Base-by-base conservation (phyloP, 2,113 vertebrate genomes). In the Corythornis cristatus region DNA sequence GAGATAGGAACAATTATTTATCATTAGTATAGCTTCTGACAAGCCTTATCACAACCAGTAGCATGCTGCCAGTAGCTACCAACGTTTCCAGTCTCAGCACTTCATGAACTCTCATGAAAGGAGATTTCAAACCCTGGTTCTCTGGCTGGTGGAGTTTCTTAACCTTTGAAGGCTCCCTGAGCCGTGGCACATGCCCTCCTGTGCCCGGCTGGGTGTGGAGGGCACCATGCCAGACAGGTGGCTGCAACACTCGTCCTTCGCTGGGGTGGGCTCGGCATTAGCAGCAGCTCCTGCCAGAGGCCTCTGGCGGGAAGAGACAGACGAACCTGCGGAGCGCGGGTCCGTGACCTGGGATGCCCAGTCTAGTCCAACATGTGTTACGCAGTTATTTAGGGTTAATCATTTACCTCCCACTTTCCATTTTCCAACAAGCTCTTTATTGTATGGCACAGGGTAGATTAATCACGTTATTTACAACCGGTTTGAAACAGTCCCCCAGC, bases 181-280 rank as follows among this genome's bases (percentile, higher is more conserved):
- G 33, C 14, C 3, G 11, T 0, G 1, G 17, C 0, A 0, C 16
- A 12, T 33, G 54, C 31, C 4, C 31, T 33, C 8, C 37, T 0
- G 3, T 7, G 15, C 26, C 5, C 1, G 0, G 26, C 0, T 3
- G 8, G 20, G 5, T 1, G 0, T 5, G 2, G 2, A 0, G n/a
- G 33, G 57, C 40, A 16, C 43, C 1, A 0, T 0, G 60, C 0
- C 1, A 4, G 26, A 15, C 48, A 8, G 7, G 10, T 9, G 42
- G 18, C 33, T 25, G 5, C 9, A 2, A 18, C 50, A 33, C 31
- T 17, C 1, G 0, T 25, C 25, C 45, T 29, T 21, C 0, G 0
- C 1, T 0, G 22, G 3, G 8, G 8, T 9, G 31, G 17, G 31
- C 22, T 15, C 1, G 35, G 35, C 35, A 1, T 48, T 5, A 7